Percentiles rank a stretch among this genome's conserved stretches.
Conservation (phyloP, 2,113 vertebrate species). For the Parotia lawesii region DNA sequence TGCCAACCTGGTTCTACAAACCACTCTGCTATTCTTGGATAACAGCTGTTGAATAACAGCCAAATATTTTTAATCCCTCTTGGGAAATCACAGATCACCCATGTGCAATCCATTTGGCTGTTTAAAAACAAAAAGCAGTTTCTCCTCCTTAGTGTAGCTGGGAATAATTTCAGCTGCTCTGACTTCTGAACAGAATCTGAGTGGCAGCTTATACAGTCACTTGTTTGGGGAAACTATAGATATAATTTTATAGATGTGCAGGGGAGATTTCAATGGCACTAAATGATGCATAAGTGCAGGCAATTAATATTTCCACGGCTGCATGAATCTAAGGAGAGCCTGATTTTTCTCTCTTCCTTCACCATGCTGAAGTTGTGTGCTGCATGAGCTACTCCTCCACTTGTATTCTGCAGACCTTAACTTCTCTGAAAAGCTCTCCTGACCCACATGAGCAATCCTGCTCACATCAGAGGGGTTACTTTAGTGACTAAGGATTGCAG, state of each 20-base stretch:
- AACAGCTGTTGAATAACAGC: not conserved
- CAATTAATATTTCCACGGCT: not conserved
- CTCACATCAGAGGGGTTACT: not conserved
- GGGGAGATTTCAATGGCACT: not conserved
- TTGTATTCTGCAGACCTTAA: not conserved
- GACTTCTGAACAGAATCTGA: not conserved
- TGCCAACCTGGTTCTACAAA: not conserved
- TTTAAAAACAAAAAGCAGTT: not conserved
- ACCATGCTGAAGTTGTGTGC: fast-evolving
- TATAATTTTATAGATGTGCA: not conserved
- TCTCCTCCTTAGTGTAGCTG: not conserved
- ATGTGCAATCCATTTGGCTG: not conserved
- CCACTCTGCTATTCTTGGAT: not conserved
- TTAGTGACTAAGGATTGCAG: not conserved
- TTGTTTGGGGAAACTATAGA: not conserved
- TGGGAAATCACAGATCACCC: not conserved
- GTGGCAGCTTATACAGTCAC: not conserved
- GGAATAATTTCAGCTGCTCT: not conserved
- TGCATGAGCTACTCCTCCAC: not conserved
- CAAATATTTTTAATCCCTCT: not conserved
- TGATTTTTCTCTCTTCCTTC: not conserved
- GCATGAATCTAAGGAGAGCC: not conserved
- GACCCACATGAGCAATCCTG: not conserved
- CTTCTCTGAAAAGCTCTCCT: not conserved
- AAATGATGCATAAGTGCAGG: not conserved